Base-by-base conservation (phyloP, 2,797 vertebrate genomes). In the Anisognathus igniventris region DNA sequence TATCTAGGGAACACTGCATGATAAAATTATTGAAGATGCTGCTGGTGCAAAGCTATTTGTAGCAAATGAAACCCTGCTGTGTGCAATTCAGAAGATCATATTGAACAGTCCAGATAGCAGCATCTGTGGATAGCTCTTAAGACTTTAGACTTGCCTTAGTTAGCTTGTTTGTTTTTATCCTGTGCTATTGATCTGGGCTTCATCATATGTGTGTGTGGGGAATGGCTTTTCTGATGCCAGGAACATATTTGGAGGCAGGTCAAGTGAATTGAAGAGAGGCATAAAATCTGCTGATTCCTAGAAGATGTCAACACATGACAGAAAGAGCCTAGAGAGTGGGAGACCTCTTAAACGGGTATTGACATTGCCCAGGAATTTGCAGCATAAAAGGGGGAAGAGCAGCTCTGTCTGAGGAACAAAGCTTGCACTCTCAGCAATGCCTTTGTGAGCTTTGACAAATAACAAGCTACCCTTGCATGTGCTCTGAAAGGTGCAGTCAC, bases 51-150 rank as follows among this genome's bases (percentile, higher is more conserved):
- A 96, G 94, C 96, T 96, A 96, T 97, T 96, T 96, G 96, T 96
- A 95, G 95, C 95, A 96, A 97, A 97, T 97, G 96, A 97, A 97
- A 96, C 95, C 96, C 95, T 97, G 95, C 96, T 97, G 96, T 95
- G 96, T 93, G 94, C 94, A 96, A 96, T 96, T 96, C 95, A 93
- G 92, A 96, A 82, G 89, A 93, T 97, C 93, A 95, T 96, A 96
- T 96, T 96, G 96, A 97, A 96, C 92, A 88, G 89, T 88, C 92
- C 86, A 12, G 93, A 96, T 75, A 93, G 96, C 85, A 95, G 94
- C 85, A 79, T 97, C 79, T 96, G 95, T 92, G 92, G 90, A 90
- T 91, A 80, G 92, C 90, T 95, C 92, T 93, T 73, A 92, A 96
- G 94, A 93, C 73, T 95, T 94, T 51, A 94, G 93, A 40, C 90